These are phyloP conservation scores for Xiphydria camelus DNA, from an alignment of 2,888 invertebrate genomes.

Conservation along the genomic window DNA sequence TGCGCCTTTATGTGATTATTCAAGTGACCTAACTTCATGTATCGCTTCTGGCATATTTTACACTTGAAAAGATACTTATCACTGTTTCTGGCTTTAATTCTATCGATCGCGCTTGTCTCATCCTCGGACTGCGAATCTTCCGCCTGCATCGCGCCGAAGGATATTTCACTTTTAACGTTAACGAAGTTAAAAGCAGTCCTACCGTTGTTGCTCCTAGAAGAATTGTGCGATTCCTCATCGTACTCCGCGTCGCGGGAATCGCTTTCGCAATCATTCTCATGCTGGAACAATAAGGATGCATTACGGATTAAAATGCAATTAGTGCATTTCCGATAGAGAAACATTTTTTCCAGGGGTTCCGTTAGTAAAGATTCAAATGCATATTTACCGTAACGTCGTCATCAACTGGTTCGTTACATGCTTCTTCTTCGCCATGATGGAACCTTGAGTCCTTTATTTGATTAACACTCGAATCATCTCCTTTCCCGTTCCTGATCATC, in stretches of 20 bases:
- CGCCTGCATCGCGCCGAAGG: constrained; percentile 8
- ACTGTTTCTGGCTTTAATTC: neutral
- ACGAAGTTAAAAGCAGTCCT: constrained; percentile 27
- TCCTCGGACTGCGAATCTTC: constrained; percentile 7
- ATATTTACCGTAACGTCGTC: too few species aligned
- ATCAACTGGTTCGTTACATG: too few species aligned
- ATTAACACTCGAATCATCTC: too few species aligned
- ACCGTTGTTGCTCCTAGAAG: constrained; percentile 3
- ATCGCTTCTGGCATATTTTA: constrained; percentile 38
- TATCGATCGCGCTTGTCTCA: neutral
- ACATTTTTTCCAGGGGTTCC: too few species aligned
- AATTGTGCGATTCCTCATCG: neutral
- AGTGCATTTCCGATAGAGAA: too few species aligned
- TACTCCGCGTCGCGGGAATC: constrained; percentile 8
- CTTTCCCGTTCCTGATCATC: neutral
- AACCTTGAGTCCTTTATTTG: too few species aligned
- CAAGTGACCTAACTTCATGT: constrained; percentile 36
- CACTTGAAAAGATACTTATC: constrained; percentile 30
- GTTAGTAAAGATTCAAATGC: too few species aligned
- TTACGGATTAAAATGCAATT: neutral
- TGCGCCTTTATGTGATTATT: constrained; percentile 41
- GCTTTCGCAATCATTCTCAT: constrained; percentile 12
- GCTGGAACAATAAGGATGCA: constrained; percentile 5
- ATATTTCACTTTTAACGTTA: constrained; percentile 24
- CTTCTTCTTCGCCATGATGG: too few species aligned